phyloP scores from a whole-genome alignment of 1,140 invertebrate genomes.

The Anoplophora glabripennis region DNA sequence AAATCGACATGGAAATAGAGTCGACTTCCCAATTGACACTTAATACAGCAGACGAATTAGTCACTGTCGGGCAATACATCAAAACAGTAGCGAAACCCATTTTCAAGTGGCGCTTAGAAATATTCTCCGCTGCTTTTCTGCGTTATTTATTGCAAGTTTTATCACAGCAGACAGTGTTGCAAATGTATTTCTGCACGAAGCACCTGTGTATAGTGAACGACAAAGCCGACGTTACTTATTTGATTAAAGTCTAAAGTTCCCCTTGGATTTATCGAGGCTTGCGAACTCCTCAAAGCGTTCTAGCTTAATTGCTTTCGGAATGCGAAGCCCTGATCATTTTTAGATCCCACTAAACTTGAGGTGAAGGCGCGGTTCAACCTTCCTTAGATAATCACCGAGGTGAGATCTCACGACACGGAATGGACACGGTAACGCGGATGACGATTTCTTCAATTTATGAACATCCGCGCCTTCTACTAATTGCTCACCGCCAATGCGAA shows the following conservation, averaged over 20 bases:
- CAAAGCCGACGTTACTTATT: conserved; percentile 28
- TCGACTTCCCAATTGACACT: too few relatives aligned
- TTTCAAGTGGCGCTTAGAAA: too few relatives aligned
- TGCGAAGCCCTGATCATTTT: conserved; percentile 22
- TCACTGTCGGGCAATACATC: too few relatives aligned
- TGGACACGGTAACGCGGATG: background rate
- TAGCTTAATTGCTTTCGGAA: conserved; percentile 26
- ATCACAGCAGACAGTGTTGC: conserved; percentile 19
- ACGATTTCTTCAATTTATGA: too few relatives aligned
- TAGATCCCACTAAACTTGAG: conserved; percentile 14
- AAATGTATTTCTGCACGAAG: conserved; percentile 19
- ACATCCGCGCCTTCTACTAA: too few relatives aligned
- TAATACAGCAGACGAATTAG: too few relatives aligned
- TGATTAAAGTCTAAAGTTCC: conserved; percentile 28
- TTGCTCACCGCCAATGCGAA: too few relatives aligned
- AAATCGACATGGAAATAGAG: too few relatives aligned
- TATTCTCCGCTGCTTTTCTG: conserved; percentile 3
- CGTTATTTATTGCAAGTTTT: conserved; percentile 19
- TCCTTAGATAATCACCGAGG: background rate
- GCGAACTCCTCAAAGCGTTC: conserved; percentile 23
- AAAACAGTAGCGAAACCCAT: too few relatives aligned
- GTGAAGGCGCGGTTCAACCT: conserved; percentile 12
- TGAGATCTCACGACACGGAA: background rate
- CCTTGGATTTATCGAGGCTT: conserved; percentile 23
- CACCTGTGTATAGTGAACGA: conserved; percentile 21